Conservation (phyloP, 2,888 invertebrate species). For the Hartigia nigra region DNA sequence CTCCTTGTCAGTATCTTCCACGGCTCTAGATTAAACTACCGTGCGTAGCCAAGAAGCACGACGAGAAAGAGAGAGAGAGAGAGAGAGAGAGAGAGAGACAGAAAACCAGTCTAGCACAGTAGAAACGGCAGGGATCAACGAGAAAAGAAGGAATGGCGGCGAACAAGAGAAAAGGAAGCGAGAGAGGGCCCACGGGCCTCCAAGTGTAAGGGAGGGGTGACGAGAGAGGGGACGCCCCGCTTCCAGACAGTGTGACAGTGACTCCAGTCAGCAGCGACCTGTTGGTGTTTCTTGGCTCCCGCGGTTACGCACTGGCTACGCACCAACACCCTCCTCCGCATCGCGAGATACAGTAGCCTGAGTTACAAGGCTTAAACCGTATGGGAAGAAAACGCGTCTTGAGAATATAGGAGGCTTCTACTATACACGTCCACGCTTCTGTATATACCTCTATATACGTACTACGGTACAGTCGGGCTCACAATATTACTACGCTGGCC, state of each 20-base stretch:
- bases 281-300: constrained; percentile 44
- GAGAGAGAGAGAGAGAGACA: constrained; percentile 18
- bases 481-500: too few relatives aligned
- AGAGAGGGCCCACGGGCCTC: too few relatives aligned
- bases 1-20: too few relatives aligned
- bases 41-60: too few relatives aligned
- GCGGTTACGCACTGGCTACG: constrained; percentile 39
- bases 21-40: too few relatives aligned
- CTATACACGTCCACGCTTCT: too few relatives aligned
- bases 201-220: too few relatives aligned
- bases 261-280: constrained; percentile 54
- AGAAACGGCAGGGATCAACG: neutral
- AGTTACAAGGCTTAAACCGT: neutral
- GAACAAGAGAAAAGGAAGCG: constrained; percentile 18
- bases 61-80: constrained; percentile 11
- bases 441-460: too few relatives aligned
- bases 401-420: too few relatives aligned
- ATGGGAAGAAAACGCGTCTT: too few relatives aligned
- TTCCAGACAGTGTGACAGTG: constrained; percentile 45
- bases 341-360: neutral
- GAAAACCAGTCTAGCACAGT: neutral
- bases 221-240: too few relatives aligned
- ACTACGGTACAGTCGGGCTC: too few relatives aligned
- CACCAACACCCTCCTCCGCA: constrained; percentile 16
- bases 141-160: constrained; percentile 22